These are phyloP conservation scores for Cheilosia variabilis DNA, from an alignment of 2,888 invertebrate species.

Conservation along the genomic window DNA sequence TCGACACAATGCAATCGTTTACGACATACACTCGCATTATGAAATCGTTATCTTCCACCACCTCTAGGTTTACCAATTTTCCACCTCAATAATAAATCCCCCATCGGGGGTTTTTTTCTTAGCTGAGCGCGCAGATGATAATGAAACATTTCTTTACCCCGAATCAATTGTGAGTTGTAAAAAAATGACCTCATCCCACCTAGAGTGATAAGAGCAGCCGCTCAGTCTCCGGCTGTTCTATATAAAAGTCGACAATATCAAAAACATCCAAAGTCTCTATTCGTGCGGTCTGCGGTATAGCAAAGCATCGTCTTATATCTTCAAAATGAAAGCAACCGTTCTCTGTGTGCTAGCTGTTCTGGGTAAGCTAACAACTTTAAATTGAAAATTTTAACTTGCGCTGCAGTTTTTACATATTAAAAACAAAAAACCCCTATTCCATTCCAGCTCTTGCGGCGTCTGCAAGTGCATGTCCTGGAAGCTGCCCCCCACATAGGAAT, in stretches of 20 bases:
- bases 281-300: neutral
- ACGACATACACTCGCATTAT: too few relatives aligned
- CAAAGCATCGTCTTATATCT: neutral
- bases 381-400: neutral
- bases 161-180: neutral
- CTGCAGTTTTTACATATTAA: neutral
- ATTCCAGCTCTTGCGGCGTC: constrained; percentile 19
- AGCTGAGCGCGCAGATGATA: too few relatives aligned
- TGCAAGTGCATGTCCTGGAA: constrained; percentile 44
- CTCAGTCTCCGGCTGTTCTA: too few relatives aligned
- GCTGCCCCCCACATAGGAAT: constrained; percentile 51
- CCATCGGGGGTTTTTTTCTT: too few relatives aligned
- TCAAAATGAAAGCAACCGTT: constrained; percentile 37
- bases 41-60: too few relatives aligned
- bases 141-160: too few relatives aligned
- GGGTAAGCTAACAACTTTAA: constrained; percentile 17
- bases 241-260: neutral
- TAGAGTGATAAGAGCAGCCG: neutral
- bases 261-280: neutral
- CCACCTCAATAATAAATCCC: too few relatives aligned
- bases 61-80: too few relatives aligned
- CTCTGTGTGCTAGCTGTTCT: constrained; percentile 25
- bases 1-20: too few relatives aligned
- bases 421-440: neutral
- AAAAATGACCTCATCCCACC: neutral